These are phyloP conservation scores for Tipula vernalis DNA, from an alignment of 2,888 invertebrate species.

Conservation along the genomic window DNA sequence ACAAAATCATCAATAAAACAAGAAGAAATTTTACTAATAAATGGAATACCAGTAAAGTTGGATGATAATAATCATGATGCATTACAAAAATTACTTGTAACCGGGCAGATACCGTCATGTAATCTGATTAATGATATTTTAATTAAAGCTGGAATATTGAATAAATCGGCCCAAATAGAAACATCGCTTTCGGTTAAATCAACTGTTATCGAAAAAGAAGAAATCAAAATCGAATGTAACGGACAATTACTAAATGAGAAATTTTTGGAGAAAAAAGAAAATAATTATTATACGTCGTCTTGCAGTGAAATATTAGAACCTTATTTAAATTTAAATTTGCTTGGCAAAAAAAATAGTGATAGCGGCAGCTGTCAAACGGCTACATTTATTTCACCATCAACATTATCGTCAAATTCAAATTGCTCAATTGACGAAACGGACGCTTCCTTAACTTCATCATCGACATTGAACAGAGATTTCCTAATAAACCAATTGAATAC, in stretches of 20 bases:
- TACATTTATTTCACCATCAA: constrained; percentile 10
- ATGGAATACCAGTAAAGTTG: constrained; percentile 53
- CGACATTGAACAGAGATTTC: not conserved
- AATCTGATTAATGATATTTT: constrained; percentile 56
- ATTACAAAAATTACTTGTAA: constrained; percentile 52
- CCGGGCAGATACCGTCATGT: constrained; percentile 56
- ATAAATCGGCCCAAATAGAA: constrained; percentile 56
- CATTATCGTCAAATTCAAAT: constrained; percentile 8
- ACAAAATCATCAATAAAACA: constrained; percentile 57
- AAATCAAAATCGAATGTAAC: constrained; percentile 52
- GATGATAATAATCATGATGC: constrained; percentile 55
- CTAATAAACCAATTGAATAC: not conserved
- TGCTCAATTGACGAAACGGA: not conserved
- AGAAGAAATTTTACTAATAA: constrained; percentile 57
- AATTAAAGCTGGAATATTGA: constrained; percentile 49
- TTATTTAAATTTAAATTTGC: constrained; percentile 19
- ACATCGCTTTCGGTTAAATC: constrained; percentile 59
- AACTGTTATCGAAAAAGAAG: constrained; percentile 55
- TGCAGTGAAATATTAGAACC: constrained; percentile 57
- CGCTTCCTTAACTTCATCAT: not conserved
- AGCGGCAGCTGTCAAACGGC: not conserved
- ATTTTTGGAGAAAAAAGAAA: constrained; percentile 55
- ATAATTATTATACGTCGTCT: constrained; percentile 53
- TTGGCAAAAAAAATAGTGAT: not conserved
- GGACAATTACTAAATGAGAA: constrained; percentile 58